These are phyloP conservation scores for Vollenhovia emeryi DNA, from an alignment of 1,140 invertebrate species.

Conservation along the genomic window DNA sequence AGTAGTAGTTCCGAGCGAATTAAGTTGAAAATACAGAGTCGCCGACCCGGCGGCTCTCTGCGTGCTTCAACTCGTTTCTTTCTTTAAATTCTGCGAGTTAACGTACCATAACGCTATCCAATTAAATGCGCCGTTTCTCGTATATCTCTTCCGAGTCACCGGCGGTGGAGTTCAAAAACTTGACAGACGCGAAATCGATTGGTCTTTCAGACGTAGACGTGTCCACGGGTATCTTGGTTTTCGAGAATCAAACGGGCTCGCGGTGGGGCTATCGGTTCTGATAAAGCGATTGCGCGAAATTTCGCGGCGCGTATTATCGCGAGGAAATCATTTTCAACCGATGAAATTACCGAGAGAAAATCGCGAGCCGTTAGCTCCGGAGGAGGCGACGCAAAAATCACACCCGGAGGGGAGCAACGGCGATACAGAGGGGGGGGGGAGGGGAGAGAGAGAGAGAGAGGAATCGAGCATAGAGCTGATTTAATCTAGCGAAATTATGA, in stretches of 20 bases:
- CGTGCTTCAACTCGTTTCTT: not conserved
- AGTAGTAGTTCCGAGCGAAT: not conserved
- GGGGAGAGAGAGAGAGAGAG: not conserved
- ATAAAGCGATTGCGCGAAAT: not conserved
- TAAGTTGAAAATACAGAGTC: not conserved
- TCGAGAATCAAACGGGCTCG: not conserved
- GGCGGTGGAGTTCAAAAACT: not conserved
- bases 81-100: not conserved
- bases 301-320: not conserved
- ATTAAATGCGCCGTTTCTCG: not conserved
- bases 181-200: not conserved
- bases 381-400: constrained; percentile 5
- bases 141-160: not conserved
- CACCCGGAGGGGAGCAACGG: not conserved
- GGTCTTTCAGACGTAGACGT: not conserved
- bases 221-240: not conserved
- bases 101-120: not conserved
- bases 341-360: constrained; percentile 5
- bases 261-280: not conserved
- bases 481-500: constrained; percentile 48
- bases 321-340: constrained; percentile 19
- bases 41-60: not conserved
- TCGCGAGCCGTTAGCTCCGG: not conserved
- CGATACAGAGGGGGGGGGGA: no score
- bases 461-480: not conserved